phyloP scores from a whole-genome alignment of 2,888 invertebrate genomes.

The Dryomyza anilis region DNA sequence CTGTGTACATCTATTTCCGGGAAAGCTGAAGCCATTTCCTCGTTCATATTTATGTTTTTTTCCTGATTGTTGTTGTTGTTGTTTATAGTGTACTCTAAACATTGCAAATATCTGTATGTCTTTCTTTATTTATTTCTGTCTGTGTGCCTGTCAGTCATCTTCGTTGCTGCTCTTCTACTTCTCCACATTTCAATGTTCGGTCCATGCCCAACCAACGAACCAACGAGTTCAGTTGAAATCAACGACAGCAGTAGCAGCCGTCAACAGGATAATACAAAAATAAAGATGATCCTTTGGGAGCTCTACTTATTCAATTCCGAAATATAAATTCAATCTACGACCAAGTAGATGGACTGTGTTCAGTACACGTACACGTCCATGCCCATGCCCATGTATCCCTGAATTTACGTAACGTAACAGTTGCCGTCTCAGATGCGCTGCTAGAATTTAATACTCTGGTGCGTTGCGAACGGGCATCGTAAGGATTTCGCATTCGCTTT shows the following conservation, averaged over 20 bases:
- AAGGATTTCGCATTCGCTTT: slow-evolving; percentile 1
- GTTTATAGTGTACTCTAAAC: neutral
- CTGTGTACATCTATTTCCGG: slow-evolving; percentile 4
- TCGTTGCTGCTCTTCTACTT: neutral
- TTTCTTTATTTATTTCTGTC: neutral
- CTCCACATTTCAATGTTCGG: too few relatives aligned
- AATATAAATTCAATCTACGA: slow-evolving; percentile 25
- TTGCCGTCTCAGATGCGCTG: neutral
- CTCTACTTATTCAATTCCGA: slow-evolving; percentile 18
- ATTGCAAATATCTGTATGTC: neutral
- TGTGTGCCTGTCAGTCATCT: neutral
- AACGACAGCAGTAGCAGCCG: slow-evolving; percentile 12
- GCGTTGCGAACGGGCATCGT: neutral
- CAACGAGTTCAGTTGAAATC: too few relatives aligned
- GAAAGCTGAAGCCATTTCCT: neutral
- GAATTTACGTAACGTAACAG: neutral
- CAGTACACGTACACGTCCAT: neutral
- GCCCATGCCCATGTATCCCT: neutral
- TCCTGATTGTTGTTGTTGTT: neutral
- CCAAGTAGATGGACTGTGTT: neutral
- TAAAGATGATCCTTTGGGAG: slow-evolving; percentile 19
- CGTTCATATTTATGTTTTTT: neutral
- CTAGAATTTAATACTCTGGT: too few relatives aligned
- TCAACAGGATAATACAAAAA: slow-evolving; percentile 18
- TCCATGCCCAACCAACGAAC: too few relatives aligned